Conservation (phyloP, 2,113 vertebrate species). For the Ramphastos sulfuratus region DNA sequence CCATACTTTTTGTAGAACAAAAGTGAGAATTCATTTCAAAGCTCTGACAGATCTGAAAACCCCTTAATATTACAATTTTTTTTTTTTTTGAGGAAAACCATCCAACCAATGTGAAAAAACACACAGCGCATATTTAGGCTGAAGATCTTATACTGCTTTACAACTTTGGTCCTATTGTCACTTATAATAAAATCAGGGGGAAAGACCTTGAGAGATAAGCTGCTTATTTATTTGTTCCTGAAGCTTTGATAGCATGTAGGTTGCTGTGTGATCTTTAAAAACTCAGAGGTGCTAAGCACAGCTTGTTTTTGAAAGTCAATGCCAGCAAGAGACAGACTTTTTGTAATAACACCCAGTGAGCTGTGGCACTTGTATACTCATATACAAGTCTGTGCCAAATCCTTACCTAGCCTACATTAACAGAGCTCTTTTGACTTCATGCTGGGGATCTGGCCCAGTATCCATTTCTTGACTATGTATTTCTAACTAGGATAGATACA, state of each 20-base stretch:
- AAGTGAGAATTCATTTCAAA: constrained; percentile 45
- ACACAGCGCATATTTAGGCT: constrained; percentile 9
- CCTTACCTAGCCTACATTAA: constrained; percentile 43
- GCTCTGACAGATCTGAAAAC: constrained; percentile 12
- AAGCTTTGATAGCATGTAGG: constrained; percentile 66
- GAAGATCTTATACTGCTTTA: constrained; percentile 51
- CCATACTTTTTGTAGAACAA: constrained; percentile 8
- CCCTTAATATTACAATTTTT: not conserved
- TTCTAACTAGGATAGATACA: not conserved
- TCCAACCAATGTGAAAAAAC: constrained; percentile 49
- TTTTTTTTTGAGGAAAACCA: not conserved
- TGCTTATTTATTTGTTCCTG: constrained; percentile 70
- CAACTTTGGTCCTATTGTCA: constrained; percentile 58
- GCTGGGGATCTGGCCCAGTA: constrained; percentile 28
- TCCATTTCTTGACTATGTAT: constrained; percentile 26
- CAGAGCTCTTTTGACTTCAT: constrained; percentile 22
- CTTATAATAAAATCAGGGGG: constrained; percentile 65
- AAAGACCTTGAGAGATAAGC: constrained; percentile 72
- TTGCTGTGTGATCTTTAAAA: constrained; percentile 68
- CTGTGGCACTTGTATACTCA: constrained; percentile 31
- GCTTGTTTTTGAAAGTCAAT: constrained; percentile 69
- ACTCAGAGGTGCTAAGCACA: constrained; percentile 69
- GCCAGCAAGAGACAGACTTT: constrained; percentile 65
- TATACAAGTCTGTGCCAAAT: constrained; percentile 30
- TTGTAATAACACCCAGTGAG: constrained; percentile 47